phyloP scores from a whole-genome alignment of 1,140 invertebrate species.

The Apis dorsata region DNA sequence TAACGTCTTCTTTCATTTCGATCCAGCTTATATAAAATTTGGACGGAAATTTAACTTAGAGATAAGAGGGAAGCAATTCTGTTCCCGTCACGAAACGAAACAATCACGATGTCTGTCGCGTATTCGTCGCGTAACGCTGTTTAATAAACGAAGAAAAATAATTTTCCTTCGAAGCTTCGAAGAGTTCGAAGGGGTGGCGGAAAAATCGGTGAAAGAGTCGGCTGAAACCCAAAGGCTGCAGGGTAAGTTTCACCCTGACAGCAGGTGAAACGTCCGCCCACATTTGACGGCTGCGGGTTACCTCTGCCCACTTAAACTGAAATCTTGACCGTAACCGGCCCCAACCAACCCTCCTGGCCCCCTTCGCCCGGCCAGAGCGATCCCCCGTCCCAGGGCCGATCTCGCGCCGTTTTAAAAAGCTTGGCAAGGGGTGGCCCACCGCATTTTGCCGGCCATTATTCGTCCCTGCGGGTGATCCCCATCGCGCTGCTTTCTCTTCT shows the following conservation, averaged over 20 bases:
- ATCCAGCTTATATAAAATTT: too few relatives aligned
- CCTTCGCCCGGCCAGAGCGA: neutral
- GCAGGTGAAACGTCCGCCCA: slow-evolving; percentile 72
- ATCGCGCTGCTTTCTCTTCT: slow-evolving; percentile 43
- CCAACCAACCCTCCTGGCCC: neutral
- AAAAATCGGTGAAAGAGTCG: slow-evolving; percentile 57
- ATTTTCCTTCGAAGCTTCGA: neutral
- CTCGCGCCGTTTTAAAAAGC: slow-evolving; percentile 66
- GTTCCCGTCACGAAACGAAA: too few relatives aligned
- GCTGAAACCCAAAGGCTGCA: slow-evolving; percentile 41
- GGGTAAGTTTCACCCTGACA: slow-evolving; percentile 47
- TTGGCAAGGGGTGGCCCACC: slow-evolving; percentile 75
- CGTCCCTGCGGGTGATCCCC: slow-evolving; percentile 73
- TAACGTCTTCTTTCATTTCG: too few relatives aligned
- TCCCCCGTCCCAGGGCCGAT: slow-evolving; percentile 21
- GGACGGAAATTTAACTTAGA: too few relatives aligned
- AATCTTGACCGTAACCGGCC: slow-evolving; percentile 51
- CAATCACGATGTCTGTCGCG: too few relatives aligned
- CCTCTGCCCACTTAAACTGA: slow-evolving; percentile 67
- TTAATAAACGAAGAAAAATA: slow-evolving; percentile 23
- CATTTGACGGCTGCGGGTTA: slow-evolving; percentile 72
- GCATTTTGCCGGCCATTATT: slow-evolving; percentile 76
- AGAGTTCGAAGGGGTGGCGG: neutral
- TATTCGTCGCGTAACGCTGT: neutral
- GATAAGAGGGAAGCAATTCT: too few relatives aligned